phyloP scores from a whole-genome alignment of 2,113 vertebrate genomes.

The Delphinapterus leucas region DNA sequence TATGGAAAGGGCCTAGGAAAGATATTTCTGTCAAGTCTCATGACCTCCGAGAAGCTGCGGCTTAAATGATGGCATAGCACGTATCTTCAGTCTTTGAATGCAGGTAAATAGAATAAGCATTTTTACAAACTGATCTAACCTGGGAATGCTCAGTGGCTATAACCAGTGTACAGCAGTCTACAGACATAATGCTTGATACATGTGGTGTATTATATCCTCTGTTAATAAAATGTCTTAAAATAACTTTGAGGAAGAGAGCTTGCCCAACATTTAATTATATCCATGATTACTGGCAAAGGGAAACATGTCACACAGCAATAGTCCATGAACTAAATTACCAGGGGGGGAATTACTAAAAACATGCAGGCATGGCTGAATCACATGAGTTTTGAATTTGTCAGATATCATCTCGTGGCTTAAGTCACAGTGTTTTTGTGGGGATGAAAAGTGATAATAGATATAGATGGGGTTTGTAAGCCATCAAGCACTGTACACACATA shows the following conservation, averaged over 20 bases:
- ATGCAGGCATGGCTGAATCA: background rate
- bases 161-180: too few species aligned
- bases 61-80: background rate
- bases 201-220: background rate
- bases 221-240: background rate
- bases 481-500: background rate
- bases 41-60: background rate
- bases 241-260: background rate
- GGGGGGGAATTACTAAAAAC: background rate
- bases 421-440: background rate
- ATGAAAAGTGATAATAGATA: background rate
- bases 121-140: background rate
- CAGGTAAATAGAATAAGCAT: background rate
- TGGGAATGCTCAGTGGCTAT: background rate
- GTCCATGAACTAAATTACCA: background rate
- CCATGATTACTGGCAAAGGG: background rate
- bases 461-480: background rate
- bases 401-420: background rate
- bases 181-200: background rate
- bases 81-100: background rate
- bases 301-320: background rate
- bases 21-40: background rate
- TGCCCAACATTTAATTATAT: background rate
- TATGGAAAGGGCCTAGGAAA: background rate
- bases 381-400: background rate